Evolutionary conservation across 2,888 invertebrate species (phyloP).

Genomic region (Scaptomyza reducta): DNA sequence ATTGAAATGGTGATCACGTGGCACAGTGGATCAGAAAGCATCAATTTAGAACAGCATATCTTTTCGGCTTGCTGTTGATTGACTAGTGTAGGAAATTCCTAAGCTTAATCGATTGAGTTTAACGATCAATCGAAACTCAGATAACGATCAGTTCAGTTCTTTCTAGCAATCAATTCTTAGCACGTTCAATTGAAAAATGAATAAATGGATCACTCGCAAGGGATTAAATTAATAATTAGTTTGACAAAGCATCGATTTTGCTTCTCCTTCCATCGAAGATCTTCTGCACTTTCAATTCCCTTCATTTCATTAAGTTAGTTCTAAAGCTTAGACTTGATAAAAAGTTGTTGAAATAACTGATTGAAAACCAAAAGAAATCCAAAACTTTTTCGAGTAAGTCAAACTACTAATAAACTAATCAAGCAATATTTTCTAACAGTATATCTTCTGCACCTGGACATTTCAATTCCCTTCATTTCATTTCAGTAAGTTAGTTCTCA

Average conservation of each 20-base stretch:
- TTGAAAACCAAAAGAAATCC: too few relatives aligned
- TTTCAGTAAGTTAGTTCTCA: not conserved
- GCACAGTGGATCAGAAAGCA: slow-evolving; percentile 54
- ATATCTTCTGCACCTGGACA: too few relatives aligned
- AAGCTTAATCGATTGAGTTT: slow-evolving; percentile 22
- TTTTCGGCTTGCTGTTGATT: too few relatives aligned
- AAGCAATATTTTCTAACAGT: not conserved
- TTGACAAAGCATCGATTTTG: slow-evolving; percentile 19
- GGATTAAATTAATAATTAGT: slow-evolving; percentile 38
- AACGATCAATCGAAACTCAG: not conserved
- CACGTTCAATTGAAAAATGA: slow-evolving; percentile 25
- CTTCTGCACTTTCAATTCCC: too few relatives aligned
- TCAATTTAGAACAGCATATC: slow-evolving; percentile 1
- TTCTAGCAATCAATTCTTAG: not conserved
- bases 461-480: too few relatives aligned
- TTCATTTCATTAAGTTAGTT: too few relatives aligned
- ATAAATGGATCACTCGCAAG: slow-evolving; percentile 24
- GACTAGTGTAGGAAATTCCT: not conserved
- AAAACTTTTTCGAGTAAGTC: too few relatives aligned
- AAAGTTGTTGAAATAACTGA: too few relatives aligned
- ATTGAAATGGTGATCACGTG: slow-evolving; percentile 61
- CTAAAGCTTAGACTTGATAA: too few relatives aligned
- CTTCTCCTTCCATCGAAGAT: slow-evolving; percentile 9
- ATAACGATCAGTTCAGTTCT: not conserved
- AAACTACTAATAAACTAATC: too few relatives aligned